Base-by-base conservation (phyloP, 2,888 invertebrate species). In the Limnephilus marmoratus region DNA sequence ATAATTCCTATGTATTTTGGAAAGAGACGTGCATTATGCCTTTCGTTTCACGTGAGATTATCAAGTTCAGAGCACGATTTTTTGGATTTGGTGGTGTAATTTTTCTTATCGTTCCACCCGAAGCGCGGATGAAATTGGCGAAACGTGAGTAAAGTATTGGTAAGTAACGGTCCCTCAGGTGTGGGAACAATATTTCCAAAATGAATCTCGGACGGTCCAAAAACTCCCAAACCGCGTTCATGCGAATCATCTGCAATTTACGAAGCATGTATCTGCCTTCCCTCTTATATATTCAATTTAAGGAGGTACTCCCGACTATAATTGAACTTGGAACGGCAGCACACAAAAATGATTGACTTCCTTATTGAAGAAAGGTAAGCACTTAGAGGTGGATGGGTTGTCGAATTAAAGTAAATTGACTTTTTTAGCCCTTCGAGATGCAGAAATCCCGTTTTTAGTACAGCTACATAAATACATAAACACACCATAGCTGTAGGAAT, bases 101-200 rank as follows among this genome's bases (percentile, higher is more conserved):
- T 89, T 89, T 80, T 18, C 37, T 86, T 68, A 89, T 89, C 88
- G 68, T 80, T 89, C 80, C 80, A 89, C 88, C 34, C 41, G 80
- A 89, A 80, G 88, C 88, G 81, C 80, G 81, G 31, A 80, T 89
- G 37, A 89, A 89, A 89, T 89, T 89, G 88, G 88, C 88, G 24
- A 80, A 89, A 80, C 88, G 88, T 89, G 88, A 89, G 34, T 24
- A n/a, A 34, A 37, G 80, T 34, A 24, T 31, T 89, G 68, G 88
- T 81, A 24, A 68, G 68, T 81, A 89, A 89, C 88, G 88, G 88
- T 80, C 13, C 37, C 9, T 81, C n/a, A 37, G 68, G 68, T 89
- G 88, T 89, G 88, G 88, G 88, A 89, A 89, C 88, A 41, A 24
- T 80, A 24, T 89, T 37, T 89, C n/a, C 88, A 89, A 89, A 89